Base-by-base conservation (phyloP, 2,797 vertebrate species). In the Chelon auratus region DNA sequence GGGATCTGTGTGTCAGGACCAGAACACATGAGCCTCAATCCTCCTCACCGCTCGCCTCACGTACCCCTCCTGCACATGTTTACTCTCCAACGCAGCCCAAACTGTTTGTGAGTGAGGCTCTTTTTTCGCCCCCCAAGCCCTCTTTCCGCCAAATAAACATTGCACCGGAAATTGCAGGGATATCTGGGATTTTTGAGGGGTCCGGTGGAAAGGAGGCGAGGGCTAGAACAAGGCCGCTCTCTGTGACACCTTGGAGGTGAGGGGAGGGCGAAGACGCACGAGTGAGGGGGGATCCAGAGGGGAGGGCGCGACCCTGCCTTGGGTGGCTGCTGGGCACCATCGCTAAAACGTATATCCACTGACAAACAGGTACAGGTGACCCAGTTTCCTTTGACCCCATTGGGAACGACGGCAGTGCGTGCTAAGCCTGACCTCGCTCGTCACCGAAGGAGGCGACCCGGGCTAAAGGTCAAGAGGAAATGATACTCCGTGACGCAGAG, bases 131-230 rank as follows among this genome's bases (percentile, higher is more conserved):
- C 75, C 55, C 78, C 70, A 62, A 56, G 62, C 67, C 80, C 80
- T 69, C 82, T 80, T 81, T 86, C 88, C 71, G 62, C 92, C 92
- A 93, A 93, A 94, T 92, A 93, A 94, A 94, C 92, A 93, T 90
- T 89, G 91, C 90, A 83, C 91, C 93, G 93, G 94, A 95, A 95
- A 95, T 95, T 94, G 91, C 93, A 85, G 69, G 90, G 91, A 95
- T 94, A 92, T 90, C 92, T 94, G 91, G 93, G 93, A 95, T 94
- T 92, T 95, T 94, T 94, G 82, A 91, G 91, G 91, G 78, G 92
- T 83, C 87, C 73, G 66, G 73, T 88, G 91, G 92, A 93, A 92
- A 92, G 89, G 76, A 80, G 86, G 80, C 75, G 68, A 77, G 51
- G 17, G 50, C 58, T 45, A 58, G 92, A 93, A 94, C 93, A 94